Evolutionary conservation across 2,888 invertebrate genomes (phyloP), one percentile per base, ranked within the genome.

Genomic region (Troides oblongomaculatus): DNA sequence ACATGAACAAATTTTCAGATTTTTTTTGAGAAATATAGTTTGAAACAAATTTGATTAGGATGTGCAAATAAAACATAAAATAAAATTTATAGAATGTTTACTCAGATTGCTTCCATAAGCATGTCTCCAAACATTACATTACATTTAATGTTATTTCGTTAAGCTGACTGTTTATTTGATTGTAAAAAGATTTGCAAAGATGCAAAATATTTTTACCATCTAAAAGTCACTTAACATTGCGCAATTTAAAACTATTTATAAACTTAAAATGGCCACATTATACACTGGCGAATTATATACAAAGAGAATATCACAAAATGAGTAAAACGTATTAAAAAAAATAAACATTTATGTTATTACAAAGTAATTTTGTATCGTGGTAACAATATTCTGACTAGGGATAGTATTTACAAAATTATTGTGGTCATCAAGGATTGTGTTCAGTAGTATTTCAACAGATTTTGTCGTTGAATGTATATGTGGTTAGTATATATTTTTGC

Each of bases 31-130:
- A 21, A n/a, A 6, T 21, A 7, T 57, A 21, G 2, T 18, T 6
- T 21, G 21, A 18, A 23, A 57, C 57, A 10, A 8, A 21, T 21
- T n/a, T 21, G 6, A 23, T 21, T 18, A n/a, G n/a, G 57, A 14
- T 23, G 5, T n/a, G n/a, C 7, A 80, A 85, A 83, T 80, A 76
- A 88, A 85, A 87, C 77, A 78, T 77, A 25, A 66, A 36, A 68
- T 78, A 73, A 87, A 90, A 91, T 92, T 91, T 90, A 91, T 89
- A 87, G 90, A 91, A 92, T 90, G 92, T 87, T 88, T 88, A 89
- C 77, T 89, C 81, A 84, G 85, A 88, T 88, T 86, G 84, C 79
- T 79, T 84, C 76, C 75, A 81, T 77, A 84, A 86, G 82, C 86
- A 88, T 89, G 87, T 87, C 80, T 82, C 83, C 79, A 83, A 84